These are phyloP conservation scores for Salvelinus alpinus DNA, from an alignment of 2,113 vertebrate species.

Conservation along the genomic window DNA sequence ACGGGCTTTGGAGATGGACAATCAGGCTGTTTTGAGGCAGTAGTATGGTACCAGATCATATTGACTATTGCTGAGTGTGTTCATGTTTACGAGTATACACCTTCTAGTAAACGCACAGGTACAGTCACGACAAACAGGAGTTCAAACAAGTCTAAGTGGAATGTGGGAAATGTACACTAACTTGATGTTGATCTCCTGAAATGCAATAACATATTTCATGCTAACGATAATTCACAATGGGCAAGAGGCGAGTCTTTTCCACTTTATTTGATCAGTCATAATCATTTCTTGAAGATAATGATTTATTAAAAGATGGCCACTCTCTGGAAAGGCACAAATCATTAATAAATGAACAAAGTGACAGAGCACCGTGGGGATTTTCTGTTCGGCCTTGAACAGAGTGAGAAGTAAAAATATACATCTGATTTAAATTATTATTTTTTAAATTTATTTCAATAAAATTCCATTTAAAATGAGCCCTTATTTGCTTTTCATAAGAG, in stretches of 20 bases:
- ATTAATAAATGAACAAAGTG: slow-evolving; percentile 79
- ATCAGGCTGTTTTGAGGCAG: not conserved
- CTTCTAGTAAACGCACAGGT: not conserved
- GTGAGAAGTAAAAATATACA: slow-evolving; percentile 55
- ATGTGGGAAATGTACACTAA: slow-evolving; percentile 54
- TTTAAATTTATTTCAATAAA: slow-evolving; percentile 64
- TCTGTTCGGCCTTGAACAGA: slow-evolving; percentile 47
- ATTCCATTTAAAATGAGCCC: slow-evolving; percentile 68
- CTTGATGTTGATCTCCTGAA: slow-evolving; percentile 24
- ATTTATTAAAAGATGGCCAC: slow-evolving; percentile 67
- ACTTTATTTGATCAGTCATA: slow-evolving; percentile 67
- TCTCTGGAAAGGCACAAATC: slow-evolving; percentile 69
- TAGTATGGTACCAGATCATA: not conserved
- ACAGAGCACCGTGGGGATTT: slow-evolving; percentile 67
- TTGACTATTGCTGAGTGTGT: not conserved
- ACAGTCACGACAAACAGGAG: slow-evolving; percentile 42
- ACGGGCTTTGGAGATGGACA: not conserved
- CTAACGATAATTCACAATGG: slow-evolving; percentile 69
- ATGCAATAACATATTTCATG: slow-evolving; percentile 59
- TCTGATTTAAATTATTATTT: slow-evolving; percentile 63
- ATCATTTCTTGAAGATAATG: slow-evolving; percentile 68
- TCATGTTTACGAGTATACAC: not conserved
- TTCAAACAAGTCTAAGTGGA: slow-evolving; percentile 7
- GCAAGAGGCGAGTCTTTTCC: slow-evolving; percentile 50
- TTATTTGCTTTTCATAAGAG: slow-evolving; percentile 70